phyloP scores from a whole-genome alignment of 2,888 invertebrate species.

The Pachycephus smyrnensis region DNA sequence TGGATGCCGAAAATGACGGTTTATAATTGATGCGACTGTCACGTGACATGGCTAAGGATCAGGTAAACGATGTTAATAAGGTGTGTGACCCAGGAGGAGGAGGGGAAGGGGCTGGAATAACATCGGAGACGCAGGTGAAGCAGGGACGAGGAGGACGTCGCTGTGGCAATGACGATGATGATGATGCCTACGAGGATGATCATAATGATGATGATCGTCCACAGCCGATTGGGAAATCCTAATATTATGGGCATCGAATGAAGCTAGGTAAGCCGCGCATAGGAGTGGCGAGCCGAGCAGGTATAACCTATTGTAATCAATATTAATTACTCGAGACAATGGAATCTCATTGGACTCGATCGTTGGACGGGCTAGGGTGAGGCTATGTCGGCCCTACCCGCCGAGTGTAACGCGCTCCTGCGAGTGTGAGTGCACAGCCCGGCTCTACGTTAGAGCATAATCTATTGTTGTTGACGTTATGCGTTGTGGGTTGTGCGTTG shows the following conservation, averaged over 20 bases:
- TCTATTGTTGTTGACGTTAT: constrained; percentile 67
- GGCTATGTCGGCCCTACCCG: constrained; percentile 38
- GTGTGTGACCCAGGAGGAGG: background rate
- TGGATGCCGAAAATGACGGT: background rate
- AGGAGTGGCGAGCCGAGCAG: constrained; percentile 54
- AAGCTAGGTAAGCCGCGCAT: constrained; percentile 40
- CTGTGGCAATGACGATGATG: constrained; percentile 15
- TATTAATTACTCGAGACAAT: constrained; percentile 68
- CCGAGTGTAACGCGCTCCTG: constrained; percentile 29
- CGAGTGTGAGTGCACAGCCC: constrained; percentile 35
- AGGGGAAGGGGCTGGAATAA: background rate
- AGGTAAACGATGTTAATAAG: background rate
- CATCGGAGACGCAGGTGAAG: background rate
- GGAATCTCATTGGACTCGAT: constrained; percentile 67
- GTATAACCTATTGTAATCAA: constrained; percentile 67
- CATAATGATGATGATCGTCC: constrained; percentile 23
- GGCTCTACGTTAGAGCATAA: constrained; percentile 60
- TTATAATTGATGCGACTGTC: background rate
- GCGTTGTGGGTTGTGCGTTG: constrained; percentile 64
- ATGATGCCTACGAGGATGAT: constrained; percentile 16
- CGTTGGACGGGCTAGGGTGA: constrained; percentile 58
- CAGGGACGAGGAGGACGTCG: background rate
- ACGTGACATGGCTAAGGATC: background rate
- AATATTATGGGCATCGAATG: constrained; percentile 44
- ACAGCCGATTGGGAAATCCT: constrained; percentile 51